Percentiles rank a stretch among this genome's conserved stretches.
phyloP scores from a whole-genome alignment of 2,113 vertebrate genomes.

The Ploceus nigricollis region DNA sequence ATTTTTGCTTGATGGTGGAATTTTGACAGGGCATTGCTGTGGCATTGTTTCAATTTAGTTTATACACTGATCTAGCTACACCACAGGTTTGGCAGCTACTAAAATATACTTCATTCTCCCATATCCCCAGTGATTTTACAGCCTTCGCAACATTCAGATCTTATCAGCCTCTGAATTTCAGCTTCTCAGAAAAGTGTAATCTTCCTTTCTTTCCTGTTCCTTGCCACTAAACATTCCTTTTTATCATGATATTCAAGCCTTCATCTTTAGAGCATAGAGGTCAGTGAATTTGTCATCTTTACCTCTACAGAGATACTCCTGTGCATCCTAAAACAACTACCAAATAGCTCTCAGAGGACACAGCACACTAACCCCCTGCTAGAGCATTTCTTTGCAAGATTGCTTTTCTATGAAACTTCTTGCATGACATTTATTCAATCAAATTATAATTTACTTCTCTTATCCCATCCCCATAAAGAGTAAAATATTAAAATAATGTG shows the following conservation, averaged over 20 bases:
- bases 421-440: neutral
- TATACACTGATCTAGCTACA: neutral
- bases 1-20: neutral
- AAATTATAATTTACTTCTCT: neutral
- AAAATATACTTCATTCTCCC: neutral
- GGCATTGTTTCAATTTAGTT: slow-evolving; percentile 40
- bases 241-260: neutral
- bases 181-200: slow-evolving; percentile 8
- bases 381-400: neutral
- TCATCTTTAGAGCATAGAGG: neutral
- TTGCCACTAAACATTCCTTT: neutral
- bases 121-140: neutral
- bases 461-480: neutral
- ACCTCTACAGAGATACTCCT: neutral
- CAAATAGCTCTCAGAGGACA: neutral
- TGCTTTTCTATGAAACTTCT: neutral
- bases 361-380: neutral
- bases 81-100: neutral
- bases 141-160: neutral
- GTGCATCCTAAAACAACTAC: neutral
- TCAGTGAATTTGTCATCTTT: slow-evolving; percentile 45
- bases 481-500: neutral
- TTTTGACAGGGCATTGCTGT: slow-evolving; percentile 23
- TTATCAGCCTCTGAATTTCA: slow-evolving; percentile 4
- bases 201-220: slow-evolving; percentile 7